Conservation (phyloP, 2,797 vertebrate species). For the Sarcophilus harrisii region DNA sequence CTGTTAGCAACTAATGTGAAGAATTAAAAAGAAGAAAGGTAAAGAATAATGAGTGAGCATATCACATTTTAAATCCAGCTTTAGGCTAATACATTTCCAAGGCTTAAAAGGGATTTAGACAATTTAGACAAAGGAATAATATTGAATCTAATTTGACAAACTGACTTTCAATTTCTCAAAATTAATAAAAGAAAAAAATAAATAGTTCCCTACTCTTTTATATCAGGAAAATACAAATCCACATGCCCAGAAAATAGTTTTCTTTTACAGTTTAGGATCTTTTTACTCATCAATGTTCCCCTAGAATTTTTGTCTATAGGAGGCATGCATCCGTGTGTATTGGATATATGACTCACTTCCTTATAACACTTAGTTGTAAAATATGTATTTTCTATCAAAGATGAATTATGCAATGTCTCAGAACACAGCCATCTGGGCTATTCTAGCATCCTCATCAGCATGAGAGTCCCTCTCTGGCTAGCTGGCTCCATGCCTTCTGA, state of each 20-base stretch:
- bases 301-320: not conserved
- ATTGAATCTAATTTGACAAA: slow-evolving; percentile 1
- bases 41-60: no score
- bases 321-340: not conserved
- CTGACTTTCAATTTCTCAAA: not conserved
- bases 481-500: not conserved
- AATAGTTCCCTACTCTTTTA: not conserved
- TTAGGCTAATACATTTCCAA: not conserved
- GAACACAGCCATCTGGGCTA: not conserved
- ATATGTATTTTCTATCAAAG: not conserved
- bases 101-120: slow-evolving; percentile 25
- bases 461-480: not conserved
- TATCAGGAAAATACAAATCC: not conserved
- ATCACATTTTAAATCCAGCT: not conserved
- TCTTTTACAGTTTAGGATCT: slow-evolving; percentile 15
- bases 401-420: not conserved
- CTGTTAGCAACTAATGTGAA: not conserved
- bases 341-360: not conserved
- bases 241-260: not conserved
- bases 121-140: slow-evolving; percentile 8
- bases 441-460: not conserved
- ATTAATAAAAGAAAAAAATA: slow-evolving; percentile 20
- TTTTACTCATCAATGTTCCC: not conserved
- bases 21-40: not conserved
- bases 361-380: not conserved